Conservation (phyloP, 2,797 vertebrate genomes). For the Taeniopygia guttata region DNA sequence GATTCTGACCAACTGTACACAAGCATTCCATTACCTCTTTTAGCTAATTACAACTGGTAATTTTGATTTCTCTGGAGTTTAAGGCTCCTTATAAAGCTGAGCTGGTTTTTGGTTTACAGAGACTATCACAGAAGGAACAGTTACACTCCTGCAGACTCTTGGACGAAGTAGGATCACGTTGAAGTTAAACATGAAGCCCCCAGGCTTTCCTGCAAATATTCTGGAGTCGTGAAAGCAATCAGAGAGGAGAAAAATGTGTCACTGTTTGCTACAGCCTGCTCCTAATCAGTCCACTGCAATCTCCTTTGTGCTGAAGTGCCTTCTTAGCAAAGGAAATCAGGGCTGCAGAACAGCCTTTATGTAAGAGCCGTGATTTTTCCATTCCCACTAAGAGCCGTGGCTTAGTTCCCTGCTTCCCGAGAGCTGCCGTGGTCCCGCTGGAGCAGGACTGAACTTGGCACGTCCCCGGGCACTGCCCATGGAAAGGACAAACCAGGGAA, state of each 20-base stretch:
- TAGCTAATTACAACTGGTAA: neutral
- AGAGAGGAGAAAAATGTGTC: neutral
- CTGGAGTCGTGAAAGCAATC: neutral
- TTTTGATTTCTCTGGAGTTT: neutral
- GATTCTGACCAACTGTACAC: neutral
- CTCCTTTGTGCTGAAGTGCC: neutral
- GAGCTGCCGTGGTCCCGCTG: neutral
- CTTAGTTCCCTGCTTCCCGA: neutral
- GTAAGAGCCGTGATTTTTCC: neutral
- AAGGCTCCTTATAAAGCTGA: neutral
- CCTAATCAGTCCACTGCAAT: constrained; percentile 31
- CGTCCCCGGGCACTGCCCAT: rapidly evolving
- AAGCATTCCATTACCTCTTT: neutral
- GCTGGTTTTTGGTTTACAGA: neutral
- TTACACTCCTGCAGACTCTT: neutral
- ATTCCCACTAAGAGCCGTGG: neutral
- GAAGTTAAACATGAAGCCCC: neutral
- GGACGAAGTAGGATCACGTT: neutral
- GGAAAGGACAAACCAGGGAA: neutral
- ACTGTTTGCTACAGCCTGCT: neutral
- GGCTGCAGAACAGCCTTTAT: constrained; percentile 39
- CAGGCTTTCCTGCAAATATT: neutral
- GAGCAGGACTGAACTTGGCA: neutral
- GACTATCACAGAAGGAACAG: neutral
- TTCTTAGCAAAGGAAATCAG: neutral